phyloP scores from a whole-genome alignment of 2,888 invertebrate species.

The Cephonodes hylas region DNA sequence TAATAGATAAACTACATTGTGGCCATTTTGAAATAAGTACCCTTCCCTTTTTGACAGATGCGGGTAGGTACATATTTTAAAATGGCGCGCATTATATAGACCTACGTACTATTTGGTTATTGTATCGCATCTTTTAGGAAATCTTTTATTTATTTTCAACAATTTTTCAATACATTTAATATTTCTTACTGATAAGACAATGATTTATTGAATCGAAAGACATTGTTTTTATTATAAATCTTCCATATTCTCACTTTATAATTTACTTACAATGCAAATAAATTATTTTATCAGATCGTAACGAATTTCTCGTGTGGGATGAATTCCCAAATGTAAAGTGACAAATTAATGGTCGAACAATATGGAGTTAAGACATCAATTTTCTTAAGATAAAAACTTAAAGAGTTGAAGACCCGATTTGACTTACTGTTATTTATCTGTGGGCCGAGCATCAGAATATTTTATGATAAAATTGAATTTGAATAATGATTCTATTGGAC shows the following conservation, averaged over 20 bases:
- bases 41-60: no score
- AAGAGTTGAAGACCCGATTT: neutral
- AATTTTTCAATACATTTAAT: neutral
- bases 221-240: neutral
- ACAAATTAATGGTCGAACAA: neutral
- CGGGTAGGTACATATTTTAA: neutral
- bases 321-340: neutral
- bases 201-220: neutral
- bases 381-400: neutral
- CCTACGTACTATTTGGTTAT: constrained; percentile 48
- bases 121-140: constrained; percentile 43
- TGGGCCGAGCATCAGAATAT: neutral
- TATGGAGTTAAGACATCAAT: no score
- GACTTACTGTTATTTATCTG: neutral
- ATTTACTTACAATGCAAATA: neutral
- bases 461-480: neutral
- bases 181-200: neutral
- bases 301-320: no score
- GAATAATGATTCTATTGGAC: neutral
- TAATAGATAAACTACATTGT: neutral
- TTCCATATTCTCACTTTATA: no score
- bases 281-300: neutral
- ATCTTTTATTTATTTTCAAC: neutral
- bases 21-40: neutral
- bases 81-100: neutral